These are phyloP conservation scores for Triplophysa bombifrons DNA, from an alignment of 2,797 vertebrate genomes.

Conservation along the genomic window DNA sequence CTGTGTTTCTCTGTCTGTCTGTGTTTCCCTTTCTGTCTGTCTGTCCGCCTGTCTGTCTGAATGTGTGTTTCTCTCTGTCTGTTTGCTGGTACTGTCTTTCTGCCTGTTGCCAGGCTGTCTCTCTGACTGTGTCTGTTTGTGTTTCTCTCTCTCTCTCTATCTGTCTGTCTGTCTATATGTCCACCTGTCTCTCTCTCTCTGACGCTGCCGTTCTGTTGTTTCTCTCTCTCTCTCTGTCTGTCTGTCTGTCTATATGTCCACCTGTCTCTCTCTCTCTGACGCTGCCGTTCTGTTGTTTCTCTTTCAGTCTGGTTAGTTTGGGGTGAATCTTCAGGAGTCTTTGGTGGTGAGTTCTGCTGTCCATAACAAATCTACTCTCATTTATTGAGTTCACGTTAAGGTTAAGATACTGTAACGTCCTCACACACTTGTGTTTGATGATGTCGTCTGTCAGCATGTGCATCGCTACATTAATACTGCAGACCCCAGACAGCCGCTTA, in stretches of 20 bases:
- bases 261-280: too few relatives aligned
- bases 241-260: not conserved
- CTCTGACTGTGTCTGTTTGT: not conserved
- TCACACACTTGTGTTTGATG: too few relatives aligned
- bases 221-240: not conserved
- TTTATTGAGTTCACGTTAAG: not conserved
- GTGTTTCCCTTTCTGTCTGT: not conserved
- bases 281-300: not conserved
- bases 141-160: not conserved
- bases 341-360: conserved; percentile 47
- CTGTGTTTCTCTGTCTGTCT: not conserved
- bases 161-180: too few relatives aligned
- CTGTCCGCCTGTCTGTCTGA: too few relatives aligned
- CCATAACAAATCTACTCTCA: not conserved
- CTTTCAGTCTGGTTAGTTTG: conserved; percentile 32
- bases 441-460: too few relatives aligned
- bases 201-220: too few relatives aligned
- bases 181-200: too few relatives aligned
- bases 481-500: too few relatives aligned
- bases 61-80: not conserved
- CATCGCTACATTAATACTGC: too few relatives aligned
- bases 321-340: conserved; percentile 42
- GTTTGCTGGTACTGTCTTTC: not conserved
- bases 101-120: too few relatives aligned
- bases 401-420: not conserved